Base-by-base conservation (phyloP, 2,888 invertebrate genomes). In the Synergus gifuensis region DNA sequence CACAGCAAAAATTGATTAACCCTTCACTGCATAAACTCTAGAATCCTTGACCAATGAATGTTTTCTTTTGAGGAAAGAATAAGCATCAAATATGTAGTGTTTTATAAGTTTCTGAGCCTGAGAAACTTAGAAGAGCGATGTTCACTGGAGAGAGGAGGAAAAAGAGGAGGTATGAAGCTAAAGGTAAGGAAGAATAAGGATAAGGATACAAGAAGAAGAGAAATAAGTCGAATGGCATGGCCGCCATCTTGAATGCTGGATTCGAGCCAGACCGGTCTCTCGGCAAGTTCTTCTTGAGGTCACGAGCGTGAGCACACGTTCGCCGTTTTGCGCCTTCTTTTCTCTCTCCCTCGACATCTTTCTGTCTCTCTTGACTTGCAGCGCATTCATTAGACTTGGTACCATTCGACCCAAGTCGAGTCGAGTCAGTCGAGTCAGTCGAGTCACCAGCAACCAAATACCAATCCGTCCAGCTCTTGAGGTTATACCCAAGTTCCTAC, bases 211-310 rank as follows among this genome's bases (percentile, higher is more conserved):
- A 73, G 73, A 73, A 73, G 69, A 69, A 49, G 73, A 73, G 73
- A 46, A 73, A 73, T 73, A 73, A 73, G 73, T 73, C 73, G 73
- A 54, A 73, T 54, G 76, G 66, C 46, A 73, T 73, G 76, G 49
- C 46, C 76, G 78, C 62, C 79, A 69, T 77, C 64, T 69, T 67
- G 66, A 18, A 58, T 66, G 64, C 67, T 77, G 78, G 62, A 81
- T 77, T 78, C 78, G 67, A 78, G 80, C 81, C 80, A 81, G 83
- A 83, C 83, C 83, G 83, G 83, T 83, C 83, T 69, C 78, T 64
- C 82, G 79, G 80, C 83, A 67, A 81, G 83, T 83, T 82, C 82
- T 83, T 83, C 83, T 83, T 83, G 83, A 82, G 83, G 83, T 83
- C 83, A 83, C 83, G 82, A 82, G 82, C 83, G 81, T 81, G 79